These are phyloP conservation scores for Endotricha flammealis DNA, from an alignment of 2,888 invertebrate genomes.

Conservation along the genomic window DNA sequence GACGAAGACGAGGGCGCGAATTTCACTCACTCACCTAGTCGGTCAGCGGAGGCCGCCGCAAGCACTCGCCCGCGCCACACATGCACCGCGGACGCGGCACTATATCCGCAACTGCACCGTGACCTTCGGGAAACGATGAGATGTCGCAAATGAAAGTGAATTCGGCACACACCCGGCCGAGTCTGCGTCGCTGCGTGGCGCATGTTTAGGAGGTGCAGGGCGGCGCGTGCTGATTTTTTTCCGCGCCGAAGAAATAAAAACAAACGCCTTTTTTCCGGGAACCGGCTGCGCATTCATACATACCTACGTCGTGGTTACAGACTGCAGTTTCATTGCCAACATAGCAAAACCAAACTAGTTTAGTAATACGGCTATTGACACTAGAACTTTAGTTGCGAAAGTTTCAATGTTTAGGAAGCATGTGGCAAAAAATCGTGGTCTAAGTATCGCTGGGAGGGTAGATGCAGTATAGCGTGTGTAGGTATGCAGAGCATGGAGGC, in stretches of 20 bases:
- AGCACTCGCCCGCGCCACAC: constrained; percentile 53
- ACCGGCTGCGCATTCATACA: constrained; percentile 46
- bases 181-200: constrained; percentile 78
- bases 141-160: constrained; percentile 79
- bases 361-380: background rate
- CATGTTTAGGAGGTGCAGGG: constrained; percentile 78
- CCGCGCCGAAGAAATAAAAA: constrained; percentile 76
- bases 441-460: constrained; percentile 36
- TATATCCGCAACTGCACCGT: constrained; percentile 55
- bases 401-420: constrained; percentile 7
- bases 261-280: constrained; percentile 72
- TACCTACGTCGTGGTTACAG: constrained; percentile 21
- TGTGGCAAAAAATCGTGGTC: constrained; percentile 6
- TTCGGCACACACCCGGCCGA: constrained; percentile 71
- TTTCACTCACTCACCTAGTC: constrained; percentile 68
- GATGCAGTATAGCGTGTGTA: constrained; percentile 55
- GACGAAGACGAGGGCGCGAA: constrained; percentile 56
- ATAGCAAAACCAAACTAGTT: background rate
- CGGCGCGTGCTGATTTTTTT: constrained; percentile 74
- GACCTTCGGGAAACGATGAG: constrained; percentile 75
- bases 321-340: constrained; percentile 11
- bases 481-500: constrained; percentile 42
- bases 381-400: constrained; percentile 12
- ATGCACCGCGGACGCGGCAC: constrained; percentile 41
- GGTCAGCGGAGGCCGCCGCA: constrained; percentile 67